Evolutionary conservation across 2,113 vertebrate species (phyloP).

Genomic region (Percopsis transmontana): DNA sequence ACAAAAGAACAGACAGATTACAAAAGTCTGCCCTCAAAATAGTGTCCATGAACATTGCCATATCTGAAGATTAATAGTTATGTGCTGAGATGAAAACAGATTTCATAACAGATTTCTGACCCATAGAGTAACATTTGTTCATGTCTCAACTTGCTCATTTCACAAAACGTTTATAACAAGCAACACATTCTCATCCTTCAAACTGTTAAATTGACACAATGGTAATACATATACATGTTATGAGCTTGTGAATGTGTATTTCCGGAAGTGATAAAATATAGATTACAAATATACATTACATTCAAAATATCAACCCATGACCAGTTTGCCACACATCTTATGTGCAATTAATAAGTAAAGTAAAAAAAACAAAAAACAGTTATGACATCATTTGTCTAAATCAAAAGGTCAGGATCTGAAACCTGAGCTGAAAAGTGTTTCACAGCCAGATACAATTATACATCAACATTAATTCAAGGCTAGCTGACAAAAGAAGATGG

Average conservation of each 20-base stretch:
- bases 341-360: neutral
- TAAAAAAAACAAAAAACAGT: neutral
- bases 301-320: constrained; percentile 3
- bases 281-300: constrained; percentile 3
- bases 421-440: too few species aligned
- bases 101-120: too few species aligned
- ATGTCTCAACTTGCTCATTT: neutral
- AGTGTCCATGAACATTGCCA: neutral
- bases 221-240: neutral
- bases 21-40: neutral
- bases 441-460: too few species aligned
- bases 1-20: neutral
- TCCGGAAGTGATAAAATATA: neutral
- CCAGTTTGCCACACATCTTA: neutral
- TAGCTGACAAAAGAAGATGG: too few species aligned
- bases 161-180: neutral
- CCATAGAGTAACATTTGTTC: neutral
- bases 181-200: neutral
- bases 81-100: too few species aligned
- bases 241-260: neutral
- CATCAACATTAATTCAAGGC: too few species aligned
- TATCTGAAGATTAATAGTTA: neutral
- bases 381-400: constrained; percentile 5
- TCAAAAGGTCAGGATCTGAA: constrained; percentile 2
- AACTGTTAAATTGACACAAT: neutral